These are phyloP conservation scores for Drosophila pruinosa DNA, from an alignment of 1,140 invertebrate genomes.

Conservation along the genomic window DNA sequence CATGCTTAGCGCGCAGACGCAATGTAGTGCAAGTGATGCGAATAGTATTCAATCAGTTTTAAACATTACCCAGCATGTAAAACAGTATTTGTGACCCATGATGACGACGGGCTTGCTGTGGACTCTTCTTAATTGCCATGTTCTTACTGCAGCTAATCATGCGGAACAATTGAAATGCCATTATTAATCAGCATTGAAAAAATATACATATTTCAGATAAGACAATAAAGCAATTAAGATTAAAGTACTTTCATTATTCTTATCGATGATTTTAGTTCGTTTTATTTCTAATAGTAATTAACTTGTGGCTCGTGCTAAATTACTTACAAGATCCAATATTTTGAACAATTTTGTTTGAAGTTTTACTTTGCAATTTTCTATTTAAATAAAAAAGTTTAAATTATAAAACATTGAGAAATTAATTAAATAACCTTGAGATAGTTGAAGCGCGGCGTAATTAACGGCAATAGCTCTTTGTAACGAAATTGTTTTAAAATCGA, in stretches of 20 bases:
- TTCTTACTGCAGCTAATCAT: background rate
- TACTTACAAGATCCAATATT: background rate
- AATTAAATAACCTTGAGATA: background rate
- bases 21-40: conserved; percentile 27
- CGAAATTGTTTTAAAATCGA: background rate
- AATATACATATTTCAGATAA: conserved; percentile 23
- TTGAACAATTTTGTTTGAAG: background rate
- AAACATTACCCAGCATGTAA: conserved; percentile 31
- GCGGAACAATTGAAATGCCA: conserved; percentile 7
- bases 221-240: conserved; percentile 23
- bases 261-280: conserved; percentile 11
- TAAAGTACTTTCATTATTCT: conserved; percentile 22
- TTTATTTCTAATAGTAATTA: background rate
- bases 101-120: background rate
- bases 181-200: conserved; percentile 12
- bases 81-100: conserved; percentile 4
- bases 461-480: background rate
- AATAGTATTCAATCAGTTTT: background rate
- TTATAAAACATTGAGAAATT: background rate
- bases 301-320: background rate
- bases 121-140: conserved; percentile 16
- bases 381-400: too few relatives aligned
- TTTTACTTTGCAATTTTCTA: too few relatives aligned
- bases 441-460: background rate
- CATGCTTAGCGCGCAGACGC: conserved; percentile 21